Base-by-base conservation (phyloP, 2,797 vertebrate species). In the Falco naumanni region DNA sequence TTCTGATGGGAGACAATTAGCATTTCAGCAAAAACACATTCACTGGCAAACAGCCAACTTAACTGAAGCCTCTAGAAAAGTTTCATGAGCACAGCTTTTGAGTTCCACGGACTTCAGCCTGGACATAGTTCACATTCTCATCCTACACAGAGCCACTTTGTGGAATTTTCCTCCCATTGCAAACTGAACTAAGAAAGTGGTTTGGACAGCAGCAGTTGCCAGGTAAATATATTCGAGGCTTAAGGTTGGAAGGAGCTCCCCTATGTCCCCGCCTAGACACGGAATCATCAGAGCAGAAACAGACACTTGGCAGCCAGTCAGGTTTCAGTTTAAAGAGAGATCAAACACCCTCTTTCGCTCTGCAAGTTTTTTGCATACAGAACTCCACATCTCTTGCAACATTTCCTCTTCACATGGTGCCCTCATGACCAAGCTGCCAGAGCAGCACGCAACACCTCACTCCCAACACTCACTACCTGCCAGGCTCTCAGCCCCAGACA, bases 71-170 rank as follows among this genome's bases (percentile, higher is more conserved):
- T 85, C 84, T 63, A 79, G 48, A 63, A 87, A 84, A 71, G 50
- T 29, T 31, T 34, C 63, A 76, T 5, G 50, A 94, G 57, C 0
- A 0, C 61, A 56, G 93, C 50, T 77, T 59, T 60, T 20, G 81
- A 83, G 87, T 51, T 81, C 68, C 65, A 47, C 80, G 90, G 90
- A 87, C 39, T 31, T 71, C 90, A 95, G 96, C 90, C 84, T 94
- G 88, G 71, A 68, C 95, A 95, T 95, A 93, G 81, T 18, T 95
- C 94, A 93, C 95, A 96, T 96, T 95, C 95, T 39, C 93, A 95
- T 95, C 95, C 96, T 82, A 96, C 96, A 79, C 22, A 0, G 71
- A 84, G 76, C 50, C 61, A 26, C 80, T 90, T 2, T 0, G 68
- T 56, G 82, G 86, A 95, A 93, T 96, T 94, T 74, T 92, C 90